Evolutionary conservation across 2,113 vertebrate genomes (phyloP).

Genomic region (Picathartes gymnocephalus): DNA sequence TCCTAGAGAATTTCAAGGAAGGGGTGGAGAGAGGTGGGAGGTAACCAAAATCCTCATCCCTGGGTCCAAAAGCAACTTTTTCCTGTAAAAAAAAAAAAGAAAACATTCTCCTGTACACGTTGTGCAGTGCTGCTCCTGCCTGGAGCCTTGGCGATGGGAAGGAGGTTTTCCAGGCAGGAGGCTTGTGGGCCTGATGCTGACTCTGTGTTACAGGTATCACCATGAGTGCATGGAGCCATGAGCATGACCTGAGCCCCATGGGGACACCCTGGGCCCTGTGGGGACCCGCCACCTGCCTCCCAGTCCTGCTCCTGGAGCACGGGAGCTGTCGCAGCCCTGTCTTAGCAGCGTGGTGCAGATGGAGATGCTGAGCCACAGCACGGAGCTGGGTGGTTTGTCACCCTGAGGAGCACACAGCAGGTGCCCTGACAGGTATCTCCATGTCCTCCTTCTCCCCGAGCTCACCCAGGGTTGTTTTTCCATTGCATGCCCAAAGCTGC

Average conservation of each 20-base stretch:
- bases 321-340: not conserved
- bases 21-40: not conserved
- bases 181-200: fast-evolving
- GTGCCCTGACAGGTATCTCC: not conserved
- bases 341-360: not conserved
- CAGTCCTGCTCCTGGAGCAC: not conserved
- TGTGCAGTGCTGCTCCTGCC: not conserved
- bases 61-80: not conserved
- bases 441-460: fast-evolving
- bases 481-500: not conserved
- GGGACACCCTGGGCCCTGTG: not conserved
- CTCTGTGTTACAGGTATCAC: not conserved
- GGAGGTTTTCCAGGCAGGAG: fast-evolving
- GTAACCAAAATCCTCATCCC: not conserved
- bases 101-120: fast-evolving
- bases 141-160: not conserved
- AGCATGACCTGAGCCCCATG: not conserved
- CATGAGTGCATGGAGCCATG: fast-evolving
- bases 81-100: not conserved
- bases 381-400: fast-evolving
- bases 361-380: not conserved
- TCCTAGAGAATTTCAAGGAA: not conserved
- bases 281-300: not conserved
- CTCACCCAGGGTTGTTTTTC: fast-evolving
- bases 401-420: not conserved